These are phyloP conservation scores for Taurulus bubalis DNA, from an alignment of 2,113 vertebrate species.

Conservation along the genomic window DNA sequence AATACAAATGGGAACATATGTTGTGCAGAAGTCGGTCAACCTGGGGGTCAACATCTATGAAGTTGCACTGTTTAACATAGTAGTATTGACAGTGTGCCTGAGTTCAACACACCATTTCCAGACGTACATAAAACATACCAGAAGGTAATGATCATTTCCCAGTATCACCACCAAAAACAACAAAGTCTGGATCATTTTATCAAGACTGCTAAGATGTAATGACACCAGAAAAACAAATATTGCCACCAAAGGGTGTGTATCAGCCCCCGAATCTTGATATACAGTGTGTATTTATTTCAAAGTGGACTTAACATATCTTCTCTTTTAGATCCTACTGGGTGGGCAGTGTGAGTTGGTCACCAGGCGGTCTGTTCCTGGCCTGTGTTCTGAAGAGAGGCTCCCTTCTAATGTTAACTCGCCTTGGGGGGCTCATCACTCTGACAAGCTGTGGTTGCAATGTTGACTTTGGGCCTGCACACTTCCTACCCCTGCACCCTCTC, in stretches of 20 bases:
- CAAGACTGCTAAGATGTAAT: background rate
- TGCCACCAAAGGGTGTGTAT: background rate
- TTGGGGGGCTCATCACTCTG: constrained; percentile 90
- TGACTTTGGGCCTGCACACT: constrained; percentile 95
- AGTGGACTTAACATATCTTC: background rate
- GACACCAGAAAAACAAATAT: background rate
- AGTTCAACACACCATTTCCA: background rate
- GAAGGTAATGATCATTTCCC: background rate
- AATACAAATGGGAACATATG: background rate
- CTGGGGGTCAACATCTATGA: constrained; percentile 1
- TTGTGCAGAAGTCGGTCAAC: background rate
- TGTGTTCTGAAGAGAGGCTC: constrained; percentile 95
- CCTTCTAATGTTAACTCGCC: constrained; percentile 89
- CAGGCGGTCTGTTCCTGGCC: constrained; percentile 89
- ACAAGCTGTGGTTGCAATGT: constrained; percentile 90
- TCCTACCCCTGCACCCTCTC: constrained; percentile 94
- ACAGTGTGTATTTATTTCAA: constrained; percentile 2
- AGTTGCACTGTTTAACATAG: background rate
- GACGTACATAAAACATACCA: background rate
- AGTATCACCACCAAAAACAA: background rate
- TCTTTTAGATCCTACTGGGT: constrained; percentile 95
- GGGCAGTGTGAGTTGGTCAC: constrained; percentile 90
- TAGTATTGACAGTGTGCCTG: background rate
- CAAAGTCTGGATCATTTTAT: background rate
- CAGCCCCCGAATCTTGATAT: too few relatives aligned